Percentiles rank a stretch among this genome's conserved stretches.
Conservation (phyloP, 2,888 invertebrate species). For the Brachycybe producta region DNA sequence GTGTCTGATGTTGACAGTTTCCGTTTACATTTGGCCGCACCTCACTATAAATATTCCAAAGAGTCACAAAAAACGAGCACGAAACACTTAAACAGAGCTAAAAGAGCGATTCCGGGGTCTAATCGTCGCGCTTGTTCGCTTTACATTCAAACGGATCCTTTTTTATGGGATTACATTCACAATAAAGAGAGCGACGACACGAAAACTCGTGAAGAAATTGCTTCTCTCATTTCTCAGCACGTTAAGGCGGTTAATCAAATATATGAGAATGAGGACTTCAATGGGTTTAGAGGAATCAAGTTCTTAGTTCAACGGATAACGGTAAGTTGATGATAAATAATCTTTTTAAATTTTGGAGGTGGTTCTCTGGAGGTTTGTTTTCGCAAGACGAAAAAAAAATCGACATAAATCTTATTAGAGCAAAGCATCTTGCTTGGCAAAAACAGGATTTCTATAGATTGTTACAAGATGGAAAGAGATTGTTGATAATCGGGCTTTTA, state of each 20-base stretch:
- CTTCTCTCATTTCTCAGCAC: conserved; percentile 93
- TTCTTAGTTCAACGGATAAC: conserved; percentile 86
- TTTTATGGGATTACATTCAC: conserved; percentile 89
- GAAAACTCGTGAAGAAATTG: conserved; percentile 92
- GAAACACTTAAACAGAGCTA: conserved; percentile 4
- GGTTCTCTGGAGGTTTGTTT: not conserved
- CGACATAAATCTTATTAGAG: too few relatives aligned
- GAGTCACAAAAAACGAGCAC: conserved; percentile 20
- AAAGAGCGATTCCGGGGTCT: conserved; percentile 22
- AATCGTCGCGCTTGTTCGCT: conserved; percentile 66
- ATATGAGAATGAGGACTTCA: conserved; percentile 86
- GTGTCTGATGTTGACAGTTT: not conserved
- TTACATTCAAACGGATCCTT: conserved; percentile 95
- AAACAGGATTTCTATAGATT: too few relatives aligned
- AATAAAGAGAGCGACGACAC: conserved; percentile 43
- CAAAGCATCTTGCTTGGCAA: too few relatives aligned
- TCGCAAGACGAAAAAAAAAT: too few relatives aligned
- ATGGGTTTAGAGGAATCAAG: conserved; percentile 89
- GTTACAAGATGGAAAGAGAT: too few relatives aligned
- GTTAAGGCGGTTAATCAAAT: conserved; percentile 97
- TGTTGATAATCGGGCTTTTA: too few relatives aligned
- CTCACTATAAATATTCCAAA: conserved; percentile 22
- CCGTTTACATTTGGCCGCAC: conserved; percentile 1
- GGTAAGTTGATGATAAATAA: conserved; percentile 38
- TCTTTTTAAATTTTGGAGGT: conserved; percentile 3